Percentiles rank a stretch among this genome's conserved stretches.
Evolutionary conservation across 2,797 vertebrate species (phyloP).

Genomic region (Scleropages formosus): DNA sequence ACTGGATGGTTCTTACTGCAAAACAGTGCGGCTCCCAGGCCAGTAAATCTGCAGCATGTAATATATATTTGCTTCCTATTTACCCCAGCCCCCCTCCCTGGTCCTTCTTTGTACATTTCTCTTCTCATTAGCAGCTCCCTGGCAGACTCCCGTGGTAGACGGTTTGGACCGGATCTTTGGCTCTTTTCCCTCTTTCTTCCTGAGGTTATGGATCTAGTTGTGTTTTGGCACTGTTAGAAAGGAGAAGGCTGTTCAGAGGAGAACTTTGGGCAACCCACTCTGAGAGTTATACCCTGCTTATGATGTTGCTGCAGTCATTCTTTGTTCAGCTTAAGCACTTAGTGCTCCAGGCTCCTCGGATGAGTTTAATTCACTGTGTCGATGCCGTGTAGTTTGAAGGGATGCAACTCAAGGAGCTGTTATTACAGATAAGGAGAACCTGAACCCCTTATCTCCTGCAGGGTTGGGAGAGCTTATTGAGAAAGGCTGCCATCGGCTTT

Average conservation of each 20-base stretch:
- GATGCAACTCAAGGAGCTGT: conserved; percentile 17
- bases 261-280: not conserved
- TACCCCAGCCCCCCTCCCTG: not conserved
- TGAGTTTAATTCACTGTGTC: not conserved
- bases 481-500: not conserved
- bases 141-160: not conserved
- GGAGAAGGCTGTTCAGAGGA: not conserved
- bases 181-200: not conserved
- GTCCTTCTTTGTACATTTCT: not conserved
- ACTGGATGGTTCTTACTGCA: conserved; percentile 37
- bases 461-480: conserved; percentile 5
- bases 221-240: not conserved
- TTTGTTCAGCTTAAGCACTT: conserved; percentile 18
- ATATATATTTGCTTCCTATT: not conserved
- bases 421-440: conserved; percentile 17
- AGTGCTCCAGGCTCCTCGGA: not conserved
- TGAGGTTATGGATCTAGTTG: not conserved
- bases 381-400: not conserved
- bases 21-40: not conserved
- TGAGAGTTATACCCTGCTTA: not conserved
- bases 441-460: conserved; percentile 19
- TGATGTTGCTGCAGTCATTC: not conserved
- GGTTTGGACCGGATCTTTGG: not conserved
- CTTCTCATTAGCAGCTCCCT: not conserved
- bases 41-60: conserved; percentile 1